Evolutionary conservation across 1,140 invertebrate genomes (phyloP), one percentile per base, ranked within the genome.

Genomic region (Popillia japonica): DNA sequence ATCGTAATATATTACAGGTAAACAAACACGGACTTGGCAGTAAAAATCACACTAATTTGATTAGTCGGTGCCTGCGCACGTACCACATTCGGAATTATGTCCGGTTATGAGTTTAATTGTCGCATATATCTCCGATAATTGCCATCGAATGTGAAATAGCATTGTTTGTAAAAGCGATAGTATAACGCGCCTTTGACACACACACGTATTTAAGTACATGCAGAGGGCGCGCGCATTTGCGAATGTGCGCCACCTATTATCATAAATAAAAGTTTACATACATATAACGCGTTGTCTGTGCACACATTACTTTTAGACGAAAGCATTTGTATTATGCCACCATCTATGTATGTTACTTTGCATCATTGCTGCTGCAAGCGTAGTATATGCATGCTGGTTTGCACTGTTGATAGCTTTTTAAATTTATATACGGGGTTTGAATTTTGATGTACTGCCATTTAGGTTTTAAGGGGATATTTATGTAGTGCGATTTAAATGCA

Each of bases 41-140:
- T 22, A 68, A 68, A 68, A 68, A 55, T 68, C 4, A 34, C 27
- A 34, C 27, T 68, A 68, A 68, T 68, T 68, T 22, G 22, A 68
- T 68, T 68, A 68, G 22, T 34, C 6, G 17, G 20, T 10, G 22
- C 61, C 61, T 68, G 61, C 3, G 11, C 9, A 14, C 27, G 23
- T 17, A 22, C 20, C 61, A 22, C 61, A 68, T 68, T 68, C 61
- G 61, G 22, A 68, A 68, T 68, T 68, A 68, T 68, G 61, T 27
- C 61, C 8, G 8, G 20, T 68, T 68, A 68, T 68, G 61, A 68
- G 61, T 34, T 68, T 68, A 68, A 68, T 68, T 68, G 61, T 27
- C 61, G 61, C 61, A 68, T 68, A 68, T 68, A 68, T 68, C 61
- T 68, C 61, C 61, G 61, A 27, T 68, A 68, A 68, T 68, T 68